These are phyloP conservation scores for Spicauda simplicius DNA, from an alignment of 2,888 invertebrate genomes.

Conservation along the genomic window DNA sequence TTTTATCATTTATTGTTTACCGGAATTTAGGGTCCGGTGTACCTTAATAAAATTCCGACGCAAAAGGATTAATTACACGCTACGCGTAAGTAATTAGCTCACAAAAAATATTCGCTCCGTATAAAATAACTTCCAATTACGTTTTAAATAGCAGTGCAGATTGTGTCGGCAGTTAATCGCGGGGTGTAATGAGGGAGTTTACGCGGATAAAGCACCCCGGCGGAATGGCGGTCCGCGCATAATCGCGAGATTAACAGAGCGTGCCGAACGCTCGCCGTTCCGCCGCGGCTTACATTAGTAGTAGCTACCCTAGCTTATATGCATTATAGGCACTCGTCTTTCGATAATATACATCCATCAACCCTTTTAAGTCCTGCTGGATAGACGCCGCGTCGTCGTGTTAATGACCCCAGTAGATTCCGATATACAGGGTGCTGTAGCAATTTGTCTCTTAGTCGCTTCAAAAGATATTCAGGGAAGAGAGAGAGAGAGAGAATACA, in stretches of 20 bases:
- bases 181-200: conserved; percentile 22
- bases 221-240: conserved; percentile 12
- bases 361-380: too few species aligned
- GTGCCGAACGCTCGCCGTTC: conserved; percentile 1
- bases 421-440: too few species aligned
- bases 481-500: too few species aligned
- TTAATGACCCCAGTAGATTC: too few species aligned
- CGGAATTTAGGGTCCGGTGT: background rate
- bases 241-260: conserved; percentile 26
- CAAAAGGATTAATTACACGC: background rate
- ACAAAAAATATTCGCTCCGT: background rate
- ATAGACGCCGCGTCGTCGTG: too few species aligned
- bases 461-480: too few species aligned
- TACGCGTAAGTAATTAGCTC: background rate
- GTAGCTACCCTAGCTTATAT: background rate
- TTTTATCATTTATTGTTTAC: too few species aligned
- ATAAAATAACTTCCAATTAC: conserved; percentile 6
- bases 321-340: background rate
- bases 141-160: conserved; percentile 11
- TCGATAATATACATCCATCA: too few species aligned
- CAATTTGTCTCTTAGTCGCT: too few species aligned
- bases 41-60: background rate
- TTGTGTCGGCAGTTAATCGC: conserved; percentile 20
- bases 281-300: background rate
- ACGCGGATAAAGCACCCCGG: conserved; percentile 18